Evolutionary conservation across 2,113 vertebrate species (phyloP), one percentile per base, ranked within the genome.

Genomic region (Oryzias celebensis): DNA sequence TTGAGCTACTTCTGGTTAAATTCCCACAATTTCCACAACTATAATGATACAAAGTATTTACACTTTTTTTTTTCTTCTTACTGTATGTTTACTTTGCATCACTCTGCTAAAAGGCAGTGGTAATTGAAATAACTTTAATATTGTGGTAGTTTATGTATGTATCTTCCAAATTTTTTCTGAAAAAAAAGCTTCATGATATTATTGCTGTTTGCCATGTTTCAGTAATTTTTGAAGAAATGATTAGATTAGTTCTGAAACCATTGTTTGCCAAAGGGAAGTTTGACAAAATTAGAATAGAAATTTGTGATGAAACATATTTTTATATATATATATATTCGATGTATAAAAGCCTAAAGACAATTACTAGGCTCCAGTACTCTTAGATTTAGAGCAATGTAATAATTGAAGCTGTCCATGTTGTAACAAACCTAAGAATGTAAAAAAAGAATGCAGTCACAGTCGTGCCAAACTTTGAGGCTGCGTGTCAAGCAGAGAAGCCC

Each of bases 311-410:
- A 28, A 28, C 26, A 16, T 31, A 54, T 22, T 10, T 46, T 60
- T 71, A 64, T 1, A 65, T 48, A 66, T 48, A 66, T 52, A 51
- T 36, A 5, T 28, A 1, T 28, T 36, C 8, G 12, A 36, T 36
- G 2, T 36, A 12, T 36, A 36, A 36, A 36, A 36, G 12, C 8
- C 2, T 36, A 10, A 12, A 62, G 51, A 36, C 58, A 74, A 85
- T 85, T 61, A 77, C 76, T 70, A 46, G 24, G 58, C 47, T 74
- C 50, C 65, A 63, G 74, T 55, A 46, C 54, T 53, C 73, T 87
- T 44, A 80, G 62, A 86, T 83, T 22, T 79, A 68, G 65, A 84
- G 83, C 70, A 82, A 86, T 85, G 73, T 83, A 79, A 85, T 89
- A 87, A 89, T 70, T 13, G 58, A 50, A 48, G 78, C 71, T 77